Percentiles rank a stretch among this genome's conserved stretches.
Conservation (phyloP, 2,888 invertebrate species). For the Maniola hyperantus region DNA sequence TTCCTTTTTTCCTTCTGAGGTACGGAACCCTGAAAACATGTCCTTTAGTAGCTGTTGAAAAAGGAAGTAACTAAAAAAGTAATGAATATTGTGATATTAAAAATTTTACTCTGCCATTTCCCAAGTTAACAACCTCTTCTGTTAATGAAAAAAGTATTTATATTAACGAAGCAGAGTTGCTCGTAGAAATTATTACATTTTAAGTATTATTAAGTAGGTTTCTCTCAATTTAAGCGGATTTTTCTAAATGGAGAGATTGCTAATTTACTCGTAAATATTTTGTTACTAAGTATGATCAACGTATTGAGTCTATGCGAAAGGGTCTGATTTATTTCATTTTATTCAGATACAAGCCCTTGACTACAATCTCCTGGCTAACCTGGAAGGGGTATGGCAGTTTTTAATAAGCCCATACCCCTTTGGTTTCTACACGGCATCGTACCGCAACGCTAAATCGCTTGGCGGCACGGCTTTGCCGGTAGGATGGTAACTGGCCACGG, state of each 20-base stretch:
- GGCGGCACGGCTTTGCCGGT: too few relatives aligned
- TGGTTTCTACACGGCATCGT: too few relatives aligned
- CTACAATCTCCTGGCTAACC: too few relatives aligned
- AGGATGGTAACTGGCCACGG: too few relatives aligned
- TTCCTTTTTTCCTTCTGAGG: too few relatives aligned
- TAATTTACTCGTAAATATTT: neutral
- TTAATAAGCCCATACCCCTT: too few relatives aligned
- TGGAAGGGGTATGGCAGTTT: too few relatives aligned
- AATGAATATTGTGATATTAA: neutral
- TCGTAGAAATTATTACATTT: neutral
- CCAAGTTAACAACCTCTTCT: slow-evolving; percentile 5
- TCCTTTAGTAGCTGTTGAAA: neutral
- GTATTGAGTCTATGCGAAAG: too few relatives aligned
- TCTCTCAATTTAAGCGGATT: neutral
- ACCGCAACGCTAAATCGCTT: too few relatives aligned
- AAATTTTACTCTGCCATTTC: slow-evolving; percentile 1
- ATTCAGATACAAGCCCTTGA: too few relatives aligned
- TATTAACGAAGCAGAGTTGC: slow-evolving; percentile 5
- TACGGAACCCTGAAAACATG: too few relatives aligned
- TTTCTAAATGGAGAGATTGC: neutral
- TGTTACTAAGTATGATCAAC: neutral
- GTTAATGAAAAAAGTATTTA: slow-evolving; percentile 9
- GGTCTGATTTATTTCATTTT: too few relatives aligned
- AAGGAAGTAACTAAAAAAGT: neutral
- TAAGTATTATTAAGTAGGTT: neutral